A percentile compares a stretch with the other conserved stretches of the same genome.
Conservation (phyloP, 2,888 invertebrate species). For the Priocnemis perturbator region DNA sequence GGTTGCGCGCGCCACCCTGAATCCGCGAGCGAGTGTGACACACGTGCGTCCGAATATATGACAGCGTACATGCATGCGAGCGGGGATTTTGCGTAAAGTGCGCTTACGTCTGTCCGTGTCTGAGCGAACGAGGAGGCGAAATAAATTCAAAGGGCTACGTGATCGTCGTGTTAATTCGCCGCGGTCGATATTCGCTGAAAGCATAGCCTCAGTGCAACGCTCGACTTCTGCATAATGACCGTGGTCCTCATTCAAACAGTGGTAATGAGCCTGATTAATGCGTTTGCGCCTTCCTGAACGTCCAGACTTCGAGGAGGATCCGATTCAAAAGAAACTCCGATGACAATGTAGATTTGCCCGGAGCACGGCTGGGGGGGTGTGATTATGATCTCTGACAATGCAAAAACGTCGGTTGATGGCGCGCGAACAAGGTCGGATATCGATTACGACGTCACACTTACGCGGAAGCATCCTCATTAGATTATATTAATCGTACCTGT, state of each 20-base stretch:
- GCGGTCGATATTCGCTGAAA: slow-evolving; percentile 16
- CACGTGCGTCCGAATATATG: neutral
- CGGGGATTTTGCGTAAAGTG: neutral
- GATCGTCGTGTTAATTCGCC: slow-evolving; percentile 37
- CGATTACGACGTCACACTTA: too few relatives aligned
- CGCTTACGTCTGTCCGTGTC: neutral
- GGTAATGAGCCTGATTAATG: slow-evolving; percentile 36
- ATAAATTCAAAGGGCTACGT: slow-evolving; percentile 42
- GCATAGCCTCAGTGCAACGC: slow-evolving; percentile 8
- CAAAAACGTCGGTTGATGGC: too few relatives aligned
- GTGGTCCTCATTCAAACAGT: slow-evolving; percentile 16
- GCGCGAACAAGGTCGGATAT: too few relatives aligned
- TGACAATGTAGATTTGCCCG: too few relatives aligned
- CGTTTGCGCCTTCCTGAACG: slow-evolving; percentile 15
- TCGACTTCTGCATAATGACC: slow-evolving; percentile 22
- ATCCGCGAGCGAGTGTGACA: neutral
- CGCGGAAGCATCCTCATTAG: too few relatives aligned
- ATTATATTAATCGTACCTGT: too few relatives aligned
- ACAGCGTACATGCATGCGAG: neutral
- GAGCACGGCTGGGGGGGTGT: too few relatives aligned
- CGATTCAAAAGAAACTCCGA: neutral
- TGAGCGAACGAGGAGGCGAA: slow-evolving; percentile 3
- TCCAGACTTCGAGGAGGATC: slow-evolving; percentile 19
- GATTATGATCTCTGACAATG: too few relatives aligned
- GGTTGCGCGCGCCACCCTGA: slow-evolving; percentile 2